phyloP scores from a whole-genome alignment of 37 sponge, comb jelly and placozoan genomes.

The Chondrosia reniformis region DNA sequence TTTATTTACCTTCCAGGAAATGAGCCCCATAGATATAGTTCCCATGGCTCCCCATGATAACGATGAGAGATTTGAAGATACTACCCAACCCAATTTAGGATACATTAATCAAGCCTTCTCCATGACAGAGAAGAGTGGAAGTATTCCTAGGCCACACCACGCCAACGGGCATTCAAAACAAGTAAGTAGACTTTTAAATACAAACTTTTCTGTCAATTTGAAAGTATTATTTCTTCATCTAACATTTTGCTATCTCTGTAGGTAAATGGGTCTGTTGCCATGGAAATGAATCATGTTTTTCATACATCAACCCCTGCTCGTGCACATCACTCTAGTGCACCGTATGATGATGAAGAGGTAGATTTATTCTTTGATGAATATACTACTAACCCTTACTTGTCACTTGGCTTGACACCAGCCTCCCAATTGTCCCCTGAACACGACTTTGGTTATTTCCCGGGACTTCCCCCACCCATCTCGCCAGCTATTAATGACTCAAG shows the following conservation, averaged over 20 bases:
- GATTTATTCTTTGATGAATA: slow-evolving; percentile 53
- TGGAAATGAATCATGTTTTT: background rate
- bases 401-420: slow-evolving; percentile 78
- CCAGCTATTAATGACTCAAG: slow-evolving; percentile 14
- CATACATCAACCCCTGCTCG: background rate
- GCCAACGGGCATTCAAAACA: background rate
- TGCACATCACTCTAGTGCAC: background rate
- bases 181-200: background rate
- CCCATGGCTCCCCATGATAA: slow-evolving; percentile 33
- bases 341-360: slow-evolving; percentile 37
- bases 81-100: background rate
- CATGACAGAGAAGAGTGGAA: background rate
- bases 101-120: slow-evolving; percentile 2
- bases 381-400: slow-evolving; percentile 61
- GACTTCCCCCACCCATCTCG: slow-evolving; percentile 65
- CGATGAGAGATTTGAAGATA: slow-evolving; percentile 25
- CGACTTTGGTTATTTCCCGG: slow-evolving; percentile 63
- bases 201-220: background rate
- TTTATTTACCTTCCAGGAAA: slow-evolving; percentile 55
- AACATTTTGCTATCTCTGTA: background rate
- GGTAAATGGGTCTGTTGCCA: background rate
- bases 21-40: slow-evolving; percentile 81
- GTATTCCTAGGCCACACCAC: background rate
- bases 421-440: slow-evolving; percentile 73
- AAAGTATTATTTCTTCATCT: background rate